These are phyloP conservation scores for Acrossocheilus wenchowensis DNA, from an alignment of 2,797 vertebrate genomes.

Conservation along the genomic window DNA sequence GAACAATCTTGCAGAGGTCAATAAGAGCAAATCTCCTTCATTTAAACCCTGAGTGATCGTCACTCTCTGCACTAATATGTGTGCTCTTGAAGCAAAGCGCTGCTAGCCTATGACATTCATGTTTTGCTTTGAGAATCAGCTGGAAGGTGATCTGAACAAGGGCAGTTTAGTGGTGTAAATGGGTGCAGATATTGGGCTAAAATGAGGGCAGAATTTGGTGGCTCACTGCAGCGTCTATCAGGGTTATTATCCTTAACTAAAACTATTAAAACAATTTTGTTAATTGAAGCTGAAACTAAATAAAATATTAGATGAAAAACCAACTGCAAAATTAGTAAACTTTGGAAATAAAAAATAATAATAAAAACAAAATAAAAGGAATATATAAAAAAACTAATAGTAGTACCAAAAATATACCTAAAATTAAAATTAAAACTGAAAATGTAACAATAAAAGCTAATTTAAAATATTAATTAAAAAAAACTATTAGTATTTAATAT, in stretches of 20 bases:
- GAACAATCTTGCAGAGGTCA: background rate
- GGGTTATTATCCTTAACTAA: background rate
- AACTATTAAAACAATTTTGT: background rate
- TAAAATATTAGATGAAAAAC: background rate
- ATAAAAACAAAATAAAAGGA: background rate
- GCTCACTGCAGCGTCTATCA: background rate
- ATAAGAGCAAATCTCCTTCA: constrained; percentile 15
- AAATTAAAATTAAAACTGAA: no score
- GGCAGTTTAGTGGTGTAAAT: background rate
- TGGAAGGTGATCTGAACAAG: background rate
- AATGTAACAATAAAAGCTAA: background rate
- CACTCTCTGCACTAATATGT: background rate
- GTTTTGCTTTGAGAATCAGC: background rate
- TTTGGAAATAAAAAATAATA: background rate
- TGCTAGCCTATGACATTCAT: background rate
- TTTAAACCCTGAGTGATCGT: constrained; percentile 19
- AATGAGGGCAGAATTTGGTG: constrained; percentile 1
- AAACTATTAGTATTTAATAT: background rate
- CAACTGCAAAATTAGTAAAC: background rate
- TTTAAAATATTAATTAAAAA: background rate
- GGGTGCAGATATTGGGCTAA: constrained; percentile 3
- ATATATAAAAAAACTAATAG: background rate
- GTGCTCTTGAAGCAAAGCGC: background rate
- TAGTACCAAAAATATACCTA: background rate
- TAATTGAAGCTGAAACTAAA: background rate